Base-by-base conservation (phyloP, 2,888 invertebrate genomes). In the Euplexia lucipara region DNA sequence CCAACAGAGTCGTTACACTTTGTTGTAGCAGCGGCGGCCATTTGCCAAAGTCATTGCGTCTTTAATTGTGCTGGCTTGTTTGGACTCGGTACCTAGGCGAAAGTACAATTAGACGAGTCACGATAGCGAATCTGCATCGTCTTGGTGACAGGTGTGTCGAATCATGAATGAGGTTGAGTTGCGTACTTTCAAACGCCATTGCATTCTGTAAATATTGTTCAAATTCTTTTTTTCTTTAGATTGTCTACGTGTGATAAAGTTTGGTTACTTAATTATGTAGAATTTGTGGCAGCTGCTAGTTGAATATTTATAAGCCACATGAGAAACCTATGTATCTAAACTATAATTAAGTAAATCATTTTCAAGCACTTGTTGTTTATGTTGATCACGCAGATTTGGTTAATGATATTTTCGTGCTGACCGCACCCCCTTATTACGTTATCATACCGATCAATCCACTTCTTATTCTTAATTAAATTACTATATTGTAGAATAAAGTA, bases 1-100 rank as follows among this genome's bases (percentile, higher is more conserved):
- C 70, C 86, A 53, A 35, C 22, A 79, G 83, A 85, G 88, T 89
- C 87, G 86, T 86, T 91, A 89, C 84, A 87, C 90, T 90, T 82
- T 83, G 84, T 82, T 83, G 82, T 85, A 71, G 79, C 67, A 70
- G 74, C 70, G 65, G 70, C 54, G 65, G 70, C 54, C 68, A 65
- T 71, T 79, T 79, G 59, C 62, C 57, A 74, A 81, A 71, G 65
- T 72, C 51, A 59, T 67, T 60, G 59, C 59, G 45, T 75, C 42
- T 59, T 45, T 65, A 69, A 66, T 65, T 63, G 53, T 20, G 12
- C 58, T 41, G 34, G 57, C 34, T 71, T 70, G 48, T 68, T 65
- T 70, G 39, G 49, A 60, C 56, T 68, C 58, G 42, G 42, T 56
- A 65, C 60, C 51, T 48, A 48, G 47, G 47, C 61, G 57, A 62